Conservation (phyloP, 2,888 invertebrate genomes). For the Zhuqinia jingwanae region DNA sequence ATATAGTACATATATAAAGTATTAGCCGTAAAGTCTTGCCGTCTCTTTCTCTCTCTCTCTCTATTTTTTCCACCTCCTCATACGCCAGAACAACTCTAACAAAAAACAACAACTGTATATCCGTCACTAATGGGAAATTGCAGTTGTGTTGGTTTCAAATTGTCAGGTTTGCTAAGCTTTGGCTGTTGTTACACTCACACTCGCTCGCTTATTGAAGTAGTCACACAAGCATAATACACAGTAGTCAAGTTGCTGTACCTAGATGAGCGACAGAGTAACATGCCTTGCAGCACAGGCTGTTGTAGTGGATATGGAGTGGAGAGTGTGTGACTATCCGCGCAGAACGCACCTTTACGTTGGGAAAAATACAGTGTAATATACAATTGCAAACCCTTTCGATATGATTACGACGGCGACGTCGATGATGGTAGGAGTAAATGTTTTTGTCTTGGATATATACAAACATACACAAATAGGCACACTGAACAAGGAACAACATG, state of each 20-base stretch:
- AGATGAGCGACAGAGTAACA: constrained; percentile 12
- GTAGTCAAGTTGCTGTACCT: background rate
- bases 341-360: constrained; percentile 45
- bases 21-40: background rate
- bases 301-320: background rate
- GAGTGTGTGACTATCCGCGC: constrained; percentile 30
- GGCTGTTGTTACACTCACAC: background rate
- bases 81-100: constrained; percentile 4
- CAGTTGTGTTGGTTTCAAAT: constrained; percentile 42
- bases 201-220: constrained; percentile 22
- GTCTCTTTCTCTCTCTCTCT: background rate
- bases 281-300: constrained; percentile 52
- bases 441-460: constrained; percentile 29
- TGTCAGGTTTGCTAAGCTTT: constrained; percentile 41
- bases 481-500: background rate
- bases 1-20: background rate
- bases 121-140: constrained; percentile 62
- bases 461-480: constrained; percentile 23
- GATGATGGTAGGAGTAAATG: constrained; percentile 2
- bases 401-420: background rate
- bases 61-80: background rate
- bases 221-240: constrained; percentile 20
- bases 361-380: background rate
- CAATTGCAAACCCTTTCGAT: constrained; percentile 5
- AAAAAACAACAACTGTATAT: constrained; percentile 54